These are phyloP conservation scores for Sthenelais limicola DNA, from an alignment of 2,888 invertebrate genomes.

Conservation along the genomic window DNA sequence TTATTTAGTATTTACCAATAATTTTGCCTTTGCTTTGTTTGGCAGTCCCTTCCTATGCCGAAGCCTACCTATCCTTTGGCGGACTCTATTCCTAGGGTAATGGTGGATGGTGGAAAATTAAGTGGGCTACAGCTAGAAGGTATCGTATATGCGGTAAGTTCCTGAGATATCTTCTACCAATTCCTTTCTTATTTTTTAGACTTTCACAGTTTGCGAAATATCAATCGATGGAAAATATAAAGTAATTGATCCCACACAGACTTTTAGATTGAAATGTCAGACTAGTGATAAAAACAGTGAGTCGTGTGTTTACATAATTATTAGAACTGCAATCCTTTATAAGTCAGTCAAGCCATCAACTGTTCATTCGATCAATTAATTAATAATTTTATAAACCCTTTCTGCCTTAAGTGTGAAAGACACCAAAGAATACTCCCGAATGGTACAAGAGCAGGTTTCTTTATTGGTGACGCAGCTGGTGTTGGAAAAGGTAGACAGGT, in stretches of 20 bases:
- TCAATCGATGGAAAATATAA: too few relatives aligned
- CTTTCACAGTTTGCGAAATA: too few relatives aligned
- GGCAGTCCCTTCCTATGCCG: conserved; percentile 62
- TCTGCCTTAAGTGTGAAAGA: conserved; percentile 63
- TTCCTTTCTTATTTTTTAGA: too few relatives aligned
- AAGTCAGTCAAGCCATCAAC: too few relatives aligned
- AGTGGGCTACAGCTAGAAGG: conserved; percentile 70
- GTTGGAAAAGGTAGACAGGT: conserved; percentile 71
- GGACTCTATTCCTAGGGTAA: conserved; percentile 58
- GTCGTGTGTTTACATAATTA: too few relatives aligned
- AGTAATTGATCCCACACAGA: too few relatives aligned
- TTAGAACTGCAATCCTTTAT: too few relatives aligned
- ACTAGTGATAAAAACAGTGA: too few relatives aligned
- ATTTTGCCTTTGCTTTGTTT: too few relatives aligned
- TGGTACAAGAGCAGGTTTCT: conserved; percentile 69
- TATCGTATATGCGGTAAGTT: conserved; percentile 68
- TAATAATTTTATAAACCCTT: conserved; percentile 8
- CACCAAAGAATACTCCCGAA: conserved; percentile 67
- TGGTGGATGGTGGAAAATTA: conserved; percentile 60
- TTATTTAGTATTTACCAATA: too few relatives aligned
- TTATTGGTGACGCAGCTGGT: conserved; percentile 71
- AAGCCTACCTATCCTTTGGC: conserved; percentile 60
- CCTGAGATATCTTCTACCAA: too few relatives aligned
- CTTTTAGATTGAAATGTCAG: too few relatives aligned
- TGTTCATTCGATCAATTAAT: not conserved